Evolutionary conservation across 2,113 vertebrate genomes (phyloP), one percentile per base, ranked within the genome.

Genomic region (Synchiropus splendidus): DNA sequence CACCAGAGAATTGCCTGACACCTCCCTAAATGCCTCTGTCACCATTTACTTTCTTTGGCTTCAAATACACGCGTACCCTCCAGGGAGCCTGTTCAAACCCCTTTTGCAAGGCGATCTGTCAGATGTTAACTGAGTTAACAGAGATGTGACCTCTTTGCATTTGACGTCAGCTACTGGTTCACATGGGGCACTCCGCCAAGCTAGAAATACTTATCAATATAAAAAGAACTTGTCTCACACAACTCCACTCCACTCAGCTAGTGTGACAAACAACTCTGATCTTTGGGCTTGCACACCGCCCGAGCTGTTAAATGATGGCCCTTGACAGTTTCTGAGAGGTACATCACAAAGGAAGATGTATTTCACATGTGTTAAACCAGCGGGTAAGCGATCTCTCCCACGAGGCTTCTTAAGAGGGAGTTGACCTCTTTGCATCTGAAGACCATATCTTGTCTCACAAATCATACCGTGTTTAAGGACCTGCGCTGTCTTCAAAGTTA

Each of bases 131-230:
- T 9, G 42, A 18, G 34, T 43, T 47, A 60, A 47, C 38, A 36
- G 38, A 13, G 27, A 37, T 21, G 21, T 51, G 58, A 52, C 43
- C 39, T 48, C 51, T 48, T n/a, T n/a, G n/a, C n/a, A n/a, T n/a
- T n/a, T n/a, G n/a, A n/a, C n/a, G n/a, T n/a, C n/a, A n/a, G n/a
- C n/a, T n/a, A n/a, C n/a, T n/a, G n/a, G 8, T 10, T 41, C 21
- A n/a, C 5, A 6, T 33, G 15, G 3, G 5, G 1, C 27, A 14
- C 31, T 18, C 9, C 18, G n/a, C 17, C 8, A 27, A 4, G 8
- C 4, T 8, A 27, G 21, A 27, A 27, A 27, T 8, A 4, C 8
- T 27, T 8, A 27, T 27, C 8, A 37, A 37, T 9, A 15, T 9
- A 9, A 13, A 37, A 13, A 9, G 12, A 2, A 6, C 36, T 10